Conservation (phyloP, 1,140 invertebrate genomes). For the Kradibia gibbosae region DNA sequence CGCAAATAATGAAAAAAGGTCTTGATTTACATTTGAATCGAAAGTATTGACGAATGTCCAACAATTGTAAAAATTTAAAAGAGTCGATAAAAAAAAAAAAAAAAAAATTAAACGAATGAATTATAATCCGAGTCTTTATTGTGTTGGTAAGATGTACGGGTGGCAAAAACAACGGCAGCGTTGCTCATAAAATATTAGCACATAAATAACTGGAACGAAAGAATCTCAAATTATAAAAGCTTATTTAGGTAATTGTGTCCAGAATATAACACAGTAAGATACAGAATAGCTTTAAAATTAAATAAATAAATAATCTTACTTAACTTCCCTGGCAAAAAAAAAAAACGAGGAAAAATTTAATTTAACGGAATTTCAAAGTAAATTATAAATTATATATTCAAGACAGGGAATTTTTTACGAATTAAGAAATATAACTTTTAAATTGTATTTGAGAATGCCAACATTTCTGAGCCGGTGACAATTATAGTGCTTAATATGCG, state of each 20-base stretch:
- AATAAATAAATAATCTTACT: too few relatives aligned
- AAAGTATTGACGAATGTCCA: background rate
- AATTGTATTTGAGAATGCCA: background rate
- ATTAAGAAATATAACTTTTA: background rate
- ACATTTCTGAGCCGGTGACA: too few relatives aligned
- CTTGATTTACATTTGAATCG: background rate
- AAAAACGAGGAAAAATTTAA: background rate
- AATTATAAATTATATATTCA: background rate
- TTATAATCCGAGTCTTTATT: background rate
- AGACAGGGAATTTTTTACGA: background rate
- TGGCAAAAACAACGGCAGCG: background rate
- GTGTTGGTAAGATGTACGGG: background rate
- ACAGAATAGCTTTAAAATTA: too few relatives aligned
- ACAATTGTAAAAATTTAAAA: conserved; percentile 1
- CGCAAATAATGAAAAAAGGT: background rate
- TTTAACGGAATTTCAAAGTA: background rate
- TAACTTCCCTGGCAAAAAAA: too few relatives aligned
- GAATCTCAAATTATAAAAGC: too few relatives aligned
- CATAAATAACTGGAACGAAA: background rate
- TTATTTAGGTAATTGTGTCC: too few relatives aligned
- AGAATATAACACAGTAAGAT: too few relatives aligned
- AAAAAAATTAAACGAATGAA: background rate
- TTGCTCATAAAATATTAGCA: background rate
- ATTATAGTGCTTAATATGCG: too few relatives aligned
- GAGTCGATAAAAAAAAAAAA: too few relatives aligned